A percentile compares a stretch with the other conserved stretches of the same genome.
phyloP scores from a whole-genome alignment of 2,888 invertebrate genomes.

The Zelleria hepariella region DNA sequence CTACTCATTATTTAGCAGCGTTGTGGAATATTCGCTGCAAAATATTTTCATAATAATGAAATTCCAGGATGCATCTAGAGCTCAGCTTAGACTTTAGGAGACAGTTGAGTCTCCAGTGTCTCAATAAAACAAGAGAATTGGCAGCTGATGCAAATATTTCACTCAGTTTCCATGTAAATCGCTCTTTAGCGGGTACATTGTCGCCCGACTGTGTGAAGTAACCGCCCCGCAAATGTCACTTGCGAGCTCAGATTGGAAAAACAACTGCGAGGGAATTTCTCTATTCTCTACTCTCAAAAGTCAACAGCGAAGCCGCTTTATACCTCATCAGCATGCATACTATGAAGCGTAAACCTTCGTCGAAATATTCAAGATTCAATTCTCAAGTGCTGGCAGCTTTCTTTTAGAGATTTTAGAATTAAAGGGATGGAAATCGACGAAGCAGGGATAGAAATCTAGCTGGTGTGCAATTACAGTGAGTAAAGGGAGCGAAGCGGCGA shows the following conservation, averaged over 20 bases:
- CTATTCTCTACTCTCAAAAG: constrained; percentile 38
- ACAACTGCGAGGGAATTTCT: constrained; percentile 43
- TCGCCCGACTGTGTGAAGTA: constrained; percentile 31
- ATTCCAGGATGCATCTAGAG: constrained; percentile 20
- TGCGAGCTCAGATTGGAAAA: constrained; percentile 35
- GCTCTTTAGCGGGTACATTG: constrained; percentile 34
- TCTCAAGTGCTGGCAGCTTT: constrained; percentile 5
- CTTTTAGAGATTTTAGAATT: constrained; percentile 9
- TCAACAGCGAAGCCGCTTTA: constrained; percentile 44
- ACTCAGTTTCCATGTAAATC: constrained; percentile 62
- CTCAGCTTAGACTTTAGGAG: constrained; percentile 21
- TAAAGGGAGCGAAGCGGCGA: constrained; percentile 53
- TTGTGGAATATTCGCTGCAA: constrained; percentile 25
- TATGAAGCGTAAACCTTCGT: constrained; percentile 9
- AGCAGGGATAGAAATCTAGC: constrained; percentile 52
- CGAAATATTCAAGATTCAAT: constrained; percentile 41
- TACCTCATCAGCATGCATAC: constrained; percentile 50
- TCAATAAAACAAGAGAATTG: constrained; percentile 65
- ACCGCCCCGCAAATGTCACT: constrained; percentile 38
- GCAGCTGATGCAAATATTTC: constrained; percentile 62
- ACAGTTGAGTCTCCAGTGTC: constrained; percentile 51
- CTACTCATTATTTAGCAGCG: constrained; percentile 31
- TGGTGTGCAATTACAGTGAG: constrained; percentile 45
- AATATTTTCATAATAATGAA: constrained; percentile 49
- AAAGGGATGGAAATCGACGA: constrained; percentile 34